Evolutionary conservation across 2,888 invertebrate genomes (phyloP).

Genomic region (Ischnus inquisitorius): DNA sequence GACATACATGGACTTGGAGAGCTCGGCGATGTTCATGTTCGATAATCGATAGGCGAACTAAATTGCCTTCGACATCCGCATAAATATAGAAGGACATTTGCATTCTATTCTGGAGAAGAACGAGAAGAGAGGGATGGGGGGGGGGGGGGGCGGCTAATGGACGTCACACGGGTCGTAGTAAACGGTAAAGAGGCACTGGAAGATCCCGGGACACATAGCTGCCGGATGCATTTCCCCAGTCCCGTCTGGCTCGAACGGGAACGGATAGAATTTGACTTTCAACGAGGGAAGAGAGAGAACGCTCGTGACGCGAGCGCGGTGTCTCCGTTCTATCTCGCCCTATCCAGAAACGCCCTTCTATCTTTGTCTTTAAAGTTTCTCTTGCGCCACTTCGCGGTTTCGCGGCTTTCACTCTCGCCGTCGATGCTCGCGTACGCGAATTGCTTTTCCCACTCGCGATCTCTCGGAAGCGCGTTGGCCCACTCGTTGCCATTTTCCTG

Average conservation of each 20-base stretch:
- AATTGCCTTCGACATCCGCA: conserved; percentile 20
- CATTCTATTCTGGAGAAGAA: conserved; percentile 15
- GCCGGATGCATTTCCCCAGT: conserved; percentile 46
- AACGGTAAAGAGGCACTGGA: conserved; percentile 32
- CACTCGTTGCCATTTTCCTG: conserved; percentile 27
- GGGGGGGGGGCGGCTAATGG: conserved; percentile 34
- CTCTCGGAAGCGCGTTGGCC: conserved; percentile 9
- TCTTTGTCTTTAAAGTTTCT: conserved; percentile 5
- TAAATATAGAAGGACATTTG: conserved; percentile 11
- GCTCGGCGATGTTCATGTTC: neutral
- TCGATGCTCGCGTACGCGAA: conserved; percentile 15
- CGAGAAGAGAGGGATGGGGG: no score
- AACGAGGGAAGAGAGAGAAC: conserved; percentile 45
- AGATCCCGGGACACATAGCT: conserved; percentile 25
- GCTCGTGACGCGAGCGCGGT: conserved; percentile 18
- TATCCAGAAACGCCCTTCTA: neutral
- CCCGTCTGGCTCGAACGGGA: conserved; percentile 60
- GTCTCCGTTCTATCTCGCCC: conserved; percentile 16
- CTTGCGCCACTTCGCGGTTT: conserved; percentile 25
- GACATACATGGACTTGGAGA: neutral
- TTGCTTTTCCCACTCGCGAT: conserved; percentile 26
- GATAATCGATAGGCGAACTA: conserved; percentile 1
- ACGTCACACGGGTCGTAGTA: conserved; percentile 36
- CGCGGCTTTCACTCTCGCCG: neutral
- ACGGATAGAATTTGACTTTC: conserved; percentile 71